Base-by-base conservation (phyloP, 1,140 invertebrate genomes). In the Drosophila ohnishii region DNA sequence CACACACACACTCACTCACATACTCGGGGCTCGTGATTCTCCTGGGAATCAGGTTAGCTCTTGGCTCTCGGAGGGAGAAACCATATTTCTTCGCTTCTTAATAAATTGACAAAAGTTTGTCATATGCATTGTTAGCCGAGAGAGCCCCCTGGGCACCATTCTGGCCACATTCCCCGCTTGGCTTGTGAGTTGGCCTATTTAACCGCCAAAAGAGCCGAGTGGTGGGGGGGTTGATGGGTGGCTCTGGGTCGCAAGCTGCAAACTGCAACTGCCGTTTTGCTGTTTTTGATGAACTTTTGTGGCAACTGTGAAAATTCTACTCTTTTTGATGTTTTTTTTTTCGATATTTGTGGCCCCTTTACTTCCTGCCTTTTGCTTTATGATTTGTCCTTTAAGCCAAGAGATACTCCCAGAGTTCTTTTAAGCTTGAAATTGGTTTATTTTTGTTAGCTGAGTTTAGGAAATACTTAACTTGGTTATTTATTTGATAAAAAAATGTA, bases 41-140 rank as follows among this genome's bases (percentile, higher is more conserved):
- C 80, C 75, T 87, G 84, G 84, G 84, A 87, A 87, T 87, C 80
- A 87, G 84, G 84, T 87, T 87, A 87, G 76, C 80, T 71, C 72
- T 55, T 55, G 48, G 58, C 45, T 39, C 35, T 66, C 37, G 44
- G 39, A 34, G 58, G 47, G 57, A 62, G 70, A 50, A 65, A 60
- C 72, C 66, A 80, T 71, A 70, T 70, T 72, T 71, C 69, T 72
- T 59, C n/a, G 69, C 55, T 84, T 84, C 82, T 78, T 87, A 87
- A 88, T 87, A 87, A 87, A 87, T 87, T 87, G 84, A 87, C 84
- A 87, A 87, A 87, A 87, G 84, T 87, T 87, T 87, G 84, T 87
- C 84, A 87, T 87, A 87, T 88, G 84, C 84, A 87, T 87, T 87
- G 83, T 87, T 87, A 65, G 79, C 65, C 66, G 70, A 87, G 83